Base-by-base conservation (phyloP, 2,113 vertebrate species). In the Elanus axillaris region DNA sequence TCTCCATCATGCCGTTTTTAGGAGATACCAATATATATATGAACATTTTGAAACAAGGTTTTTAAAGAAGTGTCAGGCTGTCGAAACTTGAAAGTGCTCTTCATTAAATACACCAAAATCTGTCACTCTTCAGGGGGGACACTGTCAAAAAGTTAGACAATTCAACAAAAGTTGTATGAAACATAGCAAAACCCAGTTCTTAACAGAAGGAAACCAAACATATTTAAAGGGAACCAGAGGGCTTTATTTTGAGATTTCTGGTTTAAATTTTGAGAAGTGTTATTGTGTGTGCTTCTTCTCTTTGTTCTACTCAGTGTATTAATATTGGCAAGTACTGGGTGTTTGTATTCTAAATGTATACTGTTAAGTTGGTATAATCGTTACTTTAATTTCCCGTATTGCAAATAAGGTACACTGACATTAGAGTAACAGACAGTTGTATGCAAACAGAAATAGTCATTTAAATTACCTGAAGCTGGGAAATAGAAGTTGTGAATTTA, bases 51-150 rank as follows among this genome's bases (percentile, higher is more conserved):
- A 93, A 93, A 64, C 48, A 96, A 56, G 90, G 86, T 78, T 91
- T 96, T 78, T 38, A 75, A 82, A 40, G 73, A 94, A 20, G 8
- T 13, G 32, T 88, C 63, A 64, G 47, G 78, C 73, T 93, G 58
- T 93, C 62, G 83, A 82, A 97, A 93, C 86, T 93, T 86, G 14
- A 38, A 97, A 96, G 92, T 86, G 84, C 91, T 74, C 86, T 96
- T 94, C 62, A 62, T 72, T 94, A 82, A 95, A 94, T 43, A 96
- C 43, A 97, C 67, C 94, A 91, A 95, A 93, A 96, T 38, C 53
- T 91, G 75, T 82, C 73, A 86, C 79, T 84, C 29, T 85, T 82
- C 76, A 86, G 26, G n/a, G 79, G 76, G 38, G 36, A 73, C 64
- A 71, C 81, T 91, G 77, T 56, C 84, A 75, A 76, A 63, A 83